Evolutionary conservation across 53 echinoderm and acorn worm species (phyloP).

Genomic region (Paracentrotus lividus): DNA sequence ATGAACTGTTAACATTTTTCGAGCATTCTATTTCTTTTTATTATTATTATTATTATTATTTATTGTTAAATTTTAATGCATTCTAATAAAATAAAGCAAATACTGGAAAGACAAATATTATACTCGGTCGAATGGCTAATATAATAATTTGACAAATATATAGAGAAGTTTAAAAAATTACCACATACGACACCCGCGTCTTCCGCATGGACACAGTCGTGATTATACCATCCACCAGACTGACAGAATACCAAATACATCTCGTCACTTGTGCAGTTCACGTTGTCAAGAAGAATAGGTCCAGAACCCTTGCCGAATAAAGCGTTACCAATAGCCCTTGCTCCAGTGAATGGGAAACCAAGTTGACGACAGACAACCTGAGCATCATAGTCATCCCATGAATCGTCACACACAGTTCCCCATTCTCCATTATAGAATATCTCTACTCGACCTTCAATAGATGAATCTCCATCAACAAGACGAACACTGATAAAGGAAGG

Average conservation of each 20-base stretch:
- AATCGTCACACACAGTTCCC: conserved; percentile 17
- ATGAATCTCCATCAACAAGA: neutral
- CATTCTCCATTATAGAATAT: conserved; percentile 3
- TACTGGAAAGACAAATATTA: no score
- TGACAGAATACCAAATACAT: neutral
- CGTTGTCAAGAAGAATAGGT: neutral
- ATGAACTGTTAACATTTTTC: no score
- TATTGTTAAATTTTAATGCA: no score
- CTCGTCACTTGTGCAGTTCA: neutral
- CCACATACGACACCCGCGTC: neutral
- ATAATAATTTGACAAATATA: no score
- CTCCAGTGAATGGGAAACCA: neutral
- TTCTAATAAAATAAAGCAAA: no score
- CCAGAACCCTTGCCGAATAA: neutral
- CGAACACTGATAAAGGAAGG: no score
- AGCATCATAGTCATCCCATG: neutral
- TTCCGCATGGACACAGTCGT: neutral
- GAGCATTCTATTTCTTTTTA: no score
- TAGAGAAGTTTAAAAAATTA: no score
- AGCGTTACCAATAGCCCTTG: neutral
- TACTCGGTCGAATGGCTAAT: no score
- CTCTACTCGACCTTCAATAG: neutral
- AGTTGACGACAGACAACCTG: neutral
- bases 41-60: no score
- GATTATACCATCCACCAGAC: neutral